A percentile compares a stretch with the other conserved stretches of the same genome.
Evolutionary conservation across 2,113 vertebrate species (phyloP).

Genomic region (Phyllostomus hastatus): DNA sequence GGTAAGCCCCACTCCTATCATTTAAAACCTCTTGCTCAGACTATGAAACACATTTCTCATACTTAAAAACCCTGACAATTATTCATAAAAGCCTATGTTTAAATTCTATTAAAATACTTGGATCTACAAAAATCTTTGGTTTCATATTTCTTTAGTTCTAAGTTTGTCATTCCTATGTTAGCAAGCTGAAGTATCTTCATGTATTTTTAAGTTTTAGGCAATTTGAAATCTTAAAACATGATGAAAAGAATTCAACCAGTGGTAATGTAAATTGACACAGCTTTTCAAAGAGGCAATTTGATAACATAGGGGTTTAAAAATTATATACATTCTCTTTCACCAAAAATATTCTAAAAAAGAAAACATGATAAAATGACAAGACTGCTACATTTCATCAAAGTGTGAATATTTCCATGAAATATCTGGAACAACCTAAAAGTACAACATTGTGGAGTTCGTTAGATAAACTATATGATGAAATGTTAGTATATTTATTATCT

Average conservation of each 20-base stretch:
- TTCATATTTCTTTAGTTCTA: neutral
- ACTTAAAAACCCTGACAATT: neutral
- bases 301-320: neutral
- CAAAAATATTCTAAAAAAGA: neutral
- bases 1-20: neutral
- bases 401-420: neutral
- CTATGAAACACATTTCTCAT: neutral
- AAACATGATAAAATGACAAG: neutral
- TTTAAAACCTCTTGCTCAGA: neutral
- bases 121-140: neutral
- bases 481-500: neutral
- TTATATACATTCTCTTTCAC: neutral
- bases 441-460: neutral
- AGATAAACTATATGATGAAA: neutral
- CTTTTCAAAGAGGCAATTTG: neutral
- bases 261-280: neutral
- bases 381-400: neutral
- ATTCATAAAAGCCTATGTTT: neutral
- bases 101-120: neutral
- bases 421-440: neutral
- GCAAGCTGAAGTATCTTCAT: neutral
- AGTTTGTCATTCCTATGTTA: neutral
- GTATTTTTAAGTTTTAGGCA: neutral
- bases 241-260: neutral
- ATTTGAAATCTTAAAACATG: neutral